Evolutionary conservation across 1,140 invertebrate species (phyloP).

Genomic region (Atta texana): DNA sequence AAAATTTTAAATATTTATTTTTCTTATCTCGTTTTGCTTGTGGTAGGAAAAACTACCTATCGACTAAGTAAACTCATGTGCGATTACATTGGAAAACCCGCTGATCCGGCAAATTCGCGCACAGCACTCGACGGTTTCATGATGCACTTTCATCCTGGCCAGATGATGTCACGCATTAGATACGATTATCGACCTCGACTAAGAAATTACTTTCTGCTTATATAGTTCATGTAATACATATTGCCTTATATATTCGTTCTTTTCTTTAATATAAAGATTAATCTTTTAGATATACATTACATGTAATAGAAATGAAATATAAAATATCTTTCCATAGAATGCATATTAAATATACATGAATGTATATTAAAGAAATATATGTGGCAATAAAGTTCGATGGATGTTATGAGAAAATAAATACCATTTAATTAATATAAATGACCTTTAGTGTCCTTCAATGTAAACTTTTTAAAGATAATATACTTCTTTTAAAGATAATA

Average conservation of each 20-base stretch:
- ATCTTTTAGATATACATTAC: not conserved
- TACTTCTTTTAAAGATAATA: no score
- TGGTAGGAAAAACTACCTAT: constrained; percentile 9
- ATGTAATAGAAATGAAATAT: not conserved
- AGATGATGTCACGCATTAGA: constrained; percentile 36
- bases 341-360: not conserved
- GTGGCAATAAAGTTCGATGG: no score
- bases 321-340: not conserved
- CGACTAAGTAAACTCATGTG: constrained; percentile 33
- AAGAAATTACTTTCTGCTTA: constrained; percentile 31
- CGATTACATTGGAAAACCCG: constrained; percentile 29
- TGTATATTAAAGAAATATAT: not conserved
- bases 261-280: not conserved
- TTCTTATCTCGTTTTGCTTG: not conserved
- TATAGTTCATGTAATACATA: not conserved
- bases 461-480: no score
- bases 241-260: not conserved
- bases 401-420: no score
- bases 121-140: constrained; percentile 24
- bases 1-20: not conserved
- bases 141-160: constrained; percentile 16
- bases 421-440: no score
- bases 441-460: no score
- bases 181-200: constrained; percentile 17
- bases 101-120: constrained; percentile 42